phyloP scores from a whole-genome alignment of 2,113 vertebrate species.

The Numenius arquata region DNA sequence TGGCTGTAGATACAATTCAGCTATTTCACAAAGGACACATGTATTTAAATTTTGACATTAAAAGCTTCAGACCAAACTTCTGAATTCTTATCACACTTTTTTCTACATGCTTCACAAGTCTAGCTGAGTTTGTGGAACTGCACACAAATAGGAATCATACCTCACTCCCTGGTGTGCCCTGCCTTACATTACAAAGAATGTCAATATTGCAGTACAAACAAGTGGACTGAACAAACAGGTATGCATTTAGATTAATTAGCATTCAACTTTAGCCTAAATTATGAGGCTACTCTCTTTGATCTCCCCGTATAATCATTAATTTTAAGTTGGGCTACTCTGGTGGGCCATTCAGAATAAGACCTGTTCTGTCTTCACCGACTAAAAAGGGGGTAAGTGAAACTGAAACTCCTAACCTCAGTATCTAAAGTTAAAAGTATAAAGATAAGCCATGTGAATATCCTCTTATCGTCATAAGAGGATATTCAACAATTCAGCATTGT shows the following conservation, averaged over 20 bases:
- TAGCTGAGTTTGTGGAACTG: not conserved
- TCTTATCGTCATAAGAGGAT: not conserved
- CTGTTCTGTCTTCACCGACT: not conserved
- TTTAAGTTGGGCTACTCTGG: not conserved
- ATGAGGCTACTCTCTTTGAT: not conserved
- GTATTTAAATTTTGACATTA: not conserved
- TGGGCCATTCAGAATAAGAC: not conserved
- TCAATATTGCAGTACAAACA: not conserved
- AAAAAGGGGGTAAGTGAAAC: not conserved
- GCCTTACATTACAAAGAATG: not conserved
- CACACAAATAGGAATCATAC: not conserved
- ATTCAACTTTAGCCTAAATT: not conserved
- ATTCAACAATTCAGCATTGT: not conserved
- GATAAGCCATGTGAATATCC: not conserved
- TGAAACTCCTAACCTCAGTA: not conserved
- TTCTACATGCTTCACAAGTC: not conserved
- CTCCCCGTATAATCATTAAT: not conserved
- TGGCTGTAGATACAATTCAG: not conserved
- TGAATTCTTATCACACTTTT: not conserved
- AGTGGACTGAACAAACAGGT: not conserved
- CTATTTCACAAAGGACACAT: not conserved
- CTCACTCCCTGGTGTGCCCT: not conserved
- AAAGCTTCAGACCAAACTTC: not conserved
- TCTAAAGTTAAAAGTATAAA: not conserved
- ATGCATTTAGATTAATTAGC: not conserved